Evolutionary conservation across 2,888 invertebrate genomes (phyloP).

Genomic region (Acheta domesticus): DNA sequence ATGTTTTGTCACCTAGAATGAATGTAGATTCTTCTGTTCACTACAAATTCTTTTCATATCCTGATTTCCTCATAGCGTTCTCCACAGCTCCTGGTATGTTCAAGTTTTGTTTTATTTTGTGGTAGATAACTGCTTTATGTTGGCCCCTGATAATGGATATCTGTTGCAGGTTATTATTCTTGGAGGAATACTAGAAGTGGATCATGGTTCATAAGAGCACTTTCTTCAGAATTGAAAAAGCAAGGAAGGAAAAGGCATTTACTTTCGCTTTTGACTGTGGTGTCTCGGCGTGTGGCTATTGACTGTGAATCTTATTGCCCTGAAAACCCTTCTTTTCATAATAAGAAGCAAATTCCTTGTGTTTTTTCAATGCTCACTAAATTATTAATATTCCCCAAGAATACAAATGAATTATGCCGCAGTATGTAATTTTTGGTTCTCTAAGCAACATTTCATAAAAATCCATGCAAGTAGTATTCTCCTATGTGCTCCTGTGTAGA

Average conservation of each 20-base stretch:
- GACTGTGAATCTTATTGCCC: constrained; percentile 89
- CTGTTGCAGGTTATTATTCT: constrained; percentile 72
- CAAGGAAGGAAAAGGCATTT: constrained; percentile 74
- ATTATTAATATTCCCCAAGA: constrained; percentile 62
- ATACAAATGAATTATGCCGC: neutral
- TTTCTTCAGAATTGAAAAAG: constrained; percentile 74
- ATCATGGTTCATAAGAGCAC: constrained; percentile 94
- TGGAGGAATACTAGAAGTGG: constrained; percentile 93
- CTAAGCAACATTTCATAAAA: too few relatives aligned
- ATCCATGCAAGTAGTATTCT: too few relatives aligned
- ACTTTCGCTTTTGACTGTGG: constrained; percentile 81
- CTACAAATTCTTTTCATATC: constrained; percentile 85
- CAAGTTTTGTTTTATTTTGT: too few relatives aligned
- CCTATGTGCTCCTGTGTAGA: too few relatives aligned
- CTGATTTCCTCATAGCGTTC: constrained; percentile 90
- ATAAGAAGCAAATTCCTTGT: constrained; percentile 91
- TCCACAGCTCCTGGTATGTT: constrained; percentile 83
- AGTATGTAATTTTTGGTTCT: too few relatives aligned
- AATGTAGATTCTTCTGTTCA: constrained; percentile 50
- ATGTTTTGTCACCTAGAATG: constrained; percentile 37
- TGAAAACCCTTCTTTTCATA: constrained; percentile 71
- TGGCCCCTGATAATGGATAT: neutral
- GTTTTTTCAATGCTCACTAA: constrained; percentile 87
- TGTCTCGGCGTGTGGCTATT: constrained; percentile 78
- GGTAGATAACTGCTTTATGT: too few relatives aligned